phyloP scores from a whole-genome alignment of 2,113 vertebrate genomes.

The Ursus arctos region DNA sequence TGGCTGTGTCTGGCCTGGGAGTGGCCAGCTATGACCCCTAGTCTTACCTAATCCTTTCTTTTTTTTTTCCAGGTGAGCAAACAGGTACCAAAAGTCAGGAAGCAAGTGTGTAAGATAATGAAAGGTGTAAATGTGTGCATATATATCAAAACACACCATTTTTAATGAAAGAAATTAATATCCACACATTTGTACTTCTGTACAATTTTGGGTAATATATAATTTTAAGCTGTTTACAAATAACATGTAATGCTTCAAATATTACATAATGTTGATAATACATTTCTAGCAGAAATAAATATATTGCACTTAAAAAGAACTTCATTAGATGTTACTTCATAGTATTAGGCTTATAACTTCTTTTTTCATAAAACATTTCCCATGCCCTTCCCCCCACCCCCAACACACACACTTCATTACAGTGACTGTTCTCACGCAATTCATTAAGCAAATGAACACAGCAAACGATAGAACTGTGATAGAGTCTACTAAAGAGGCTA shows the following conservation, averaged over 20 bases:
- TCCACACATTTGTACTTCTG: constrained; percentile 89
- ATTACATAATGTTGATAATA: constrained; percentile 95
- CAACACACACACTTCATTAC: constrained; percentile 85
- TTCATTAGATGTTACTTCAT: constrained; percentile 88
- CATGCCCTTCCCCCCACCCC: constrained; percentile 74
- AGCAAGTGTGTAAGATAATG: neutral
- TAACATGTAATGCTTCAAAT: constrained; percentile 94
- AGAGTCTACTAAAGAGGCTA: constrained; percentile 83
- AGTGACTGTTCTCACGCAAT: constrained; percentile 88
- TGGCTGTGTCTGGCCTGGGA: neutral
- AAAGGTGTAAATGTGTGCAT: constrained; percentile 70
- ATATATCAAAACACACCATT: constrained; percentile 85
- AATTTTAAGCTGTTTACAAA: constrained; percentile 98
- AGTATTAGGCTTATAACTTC: constrained; percentile 87
- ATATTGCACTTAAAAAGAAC: constrained; percentile 99
- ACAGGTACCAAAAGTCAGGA: neutral
- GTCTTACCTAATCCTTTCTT: neutral
- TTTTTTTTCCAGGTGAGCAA: neutral
- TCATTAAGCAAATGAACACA: constrained; percentile 88
- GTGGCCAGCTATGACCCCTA: neutral
- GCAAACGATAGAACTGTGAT: constrained; percentile 87
- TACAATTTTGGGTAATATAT: constrained; percentile 91
- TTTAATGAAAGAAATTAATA: constrained; percentile 90
- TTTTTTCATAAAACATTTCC: constrained; percentile 89
- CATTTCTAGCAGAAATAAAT: constrained; percentile 99